Percentiles rank a stretch among this genome's conserved stretches.
These are phyloP conservation scores for Schizaphis graminum DNA, from an alignment of 2,888 invertebrate species.

Conservation along the genomic window DNA sequence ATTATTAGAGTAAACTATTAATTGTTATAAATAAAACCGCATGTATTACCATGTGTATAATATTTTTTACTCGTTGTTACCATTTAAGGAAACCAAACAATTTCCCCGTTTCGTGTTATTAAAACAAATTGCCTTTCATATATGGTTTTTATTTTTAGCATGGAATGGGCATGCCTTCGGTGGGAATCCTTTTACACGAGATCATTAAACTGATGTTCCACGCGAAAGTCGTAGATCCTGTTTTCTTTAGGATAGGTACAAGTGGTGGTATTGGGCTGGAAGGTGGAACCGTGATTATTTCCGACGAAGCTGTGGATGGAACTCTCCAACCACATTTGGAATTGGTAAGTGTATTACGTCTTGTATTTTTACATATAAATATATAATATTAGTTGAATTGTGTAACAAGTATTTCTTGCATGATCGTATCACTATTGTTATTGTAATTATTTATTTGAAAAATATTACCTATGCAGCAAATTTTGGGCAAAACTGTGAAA, in stretches of 20 bases:
- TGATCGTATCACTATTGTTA: background rate
- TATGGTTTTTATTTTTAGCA: constrained; percentile 77
- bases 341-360: constrained; percentile 76
- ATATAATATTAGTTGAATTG: background rate
- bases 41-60: background rate
- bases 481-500: constrained; percentile 85
- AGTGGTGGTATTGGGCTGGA: constrained; percentile 94
- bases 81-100: background rate
- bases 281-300: constrained; percentile 93
- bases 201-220: constrained; percentile 96
- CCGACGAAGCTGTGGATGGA: constrained; percentile 92
- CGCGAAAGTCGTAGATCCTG: constrained; percentile 87
- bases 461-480: constrained; percentile 75
- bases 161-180: constrained; percentile 98
- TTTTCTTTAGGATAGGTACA: constrained; percentile 93
- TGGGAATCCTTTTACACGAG: constrained; percentile 95
- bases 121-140: background rate
- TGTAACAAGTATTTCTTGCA: background rate
- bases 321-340: constrained; percentile 85
- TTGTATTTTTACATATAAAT: background rate
- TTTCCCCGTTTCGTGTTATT: background rate
- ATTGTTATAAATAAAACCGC: background rate
- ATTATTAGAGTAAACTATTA: background rate
- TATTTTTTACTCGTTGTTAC: background rate
- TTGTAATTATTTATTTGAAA: background rate